Base-by-base conservation (phyloP, 2,797 vertebrate genomes). In the Oophaga sylvatica region DNA sequence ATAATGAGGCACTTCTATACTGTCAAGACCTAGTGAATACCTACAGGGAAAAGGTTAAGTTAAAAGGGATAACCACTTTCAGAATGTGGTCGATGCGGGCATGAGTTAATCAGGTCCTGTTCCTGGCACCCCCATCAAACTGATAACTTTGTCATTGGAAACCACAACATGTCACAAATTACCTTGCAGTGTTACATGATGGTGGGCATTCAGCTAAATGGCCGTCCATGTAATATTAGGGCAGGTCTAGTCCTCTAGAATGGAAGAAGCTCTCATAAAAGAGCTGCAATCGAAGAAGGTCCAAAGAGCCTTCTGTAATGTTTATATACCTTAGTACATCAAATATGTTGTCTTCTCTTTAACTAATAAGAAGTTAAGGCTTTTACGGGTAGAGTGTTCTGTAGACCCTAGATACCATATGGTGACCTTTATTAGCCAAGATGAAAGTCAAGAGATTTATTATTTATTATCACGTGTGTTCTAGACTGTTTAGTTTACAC, bases 1-100 rank as follows among this genome's bases (percentile, higher is more conserved):
- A 56, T 77, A 77, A 77, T 77, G 20, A 77, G 48, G 45, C 45
- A n/a, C 45, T 76, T 76, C 48, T 77, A 77, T 56, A 26, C 20
- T 77, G 75, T 77, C 20, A 56, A 26, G 75, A 13, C 22, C 22
- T 8, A 5, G 48, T 26, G 48, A 56, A 9, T 13, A 77, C 5
- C 75, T 76, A 77, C 26, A 77, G 75, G 19, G 12, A 56, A 26
- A 48, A 56, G 48, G n/a, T 77, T n/a, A 15, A 5, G 17, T 17
- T 35, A 41, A 0, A 68, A 1, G 17, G 70, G 70, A 45, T 12
- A 17, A 35, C 5, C 67, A 5, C 13, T 29, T 16, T 16, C 67
- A 15, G 12, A 16, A 8, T 35, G 68, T 17, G 31, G 11, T 13
- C 68, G 2, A 0, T 0, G 15, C 12, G 0, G n/a, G 13, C 2